Base-by-base conservation (phyloP, 35 echinoderm and acorn worm genomes). In the Ophiothrix spiculata region DNA sequence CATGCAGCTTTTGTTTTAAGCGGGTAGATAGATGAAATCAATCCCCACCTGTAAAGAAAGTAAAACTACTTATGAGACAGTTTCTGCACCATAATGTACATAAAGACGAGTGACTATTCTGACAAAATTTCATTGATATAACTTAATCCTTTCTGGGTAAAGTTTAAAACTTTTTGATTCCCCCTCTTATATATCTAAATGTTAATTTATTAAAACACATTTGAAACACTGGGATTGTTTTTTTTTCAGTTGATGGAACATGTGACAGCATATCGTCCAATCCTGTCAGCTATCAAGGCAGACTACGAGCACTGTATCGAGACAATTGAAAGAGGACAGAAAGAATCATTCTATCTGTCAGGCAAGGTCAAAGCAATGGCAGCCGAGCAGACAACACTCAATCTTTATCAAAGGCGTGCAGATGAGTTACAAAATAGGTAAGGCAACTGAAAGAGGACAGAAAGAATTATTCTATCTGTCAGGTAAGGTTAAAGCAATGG, bases 231-330 rank as follows among this genome's bases (percentile, higher is more conserved):
- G 0, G 34, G n/a, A n/a, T 25, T 36, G 2, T 93, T n/a, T 80
- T 54, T 90, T 40, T 74, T 80, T 1, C 54, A 98, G 95, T 69
- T 98, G 23, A 91, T 94, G 35, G 95, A 98, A 39, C 86, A 98
- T 84, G 89, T 98, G 16, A 82, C 88, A 75, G 95, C 91, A 0
- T 98, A 98, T 74, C 85, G 88, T 21, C 88, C 95, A 10, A 39
- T 98, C 0, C 64, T 98, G 77, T 88, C 85, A 73, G 89, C 86
- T 13, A 91, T 98, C 77, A 98, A 98, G 75, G 91, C 89, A 8
- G 95, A 98, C 40, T 98, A 94, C 85, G 95, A 98, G 85, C 77
- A 90, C 34, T 98, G 95, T 64, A 94, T 98, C 56, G 86, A 98
- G 31, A 93, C 95, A 36, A 94, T 98, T 40, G 77, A 94, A 81